Evolutionary conservation across 1,140 invertebrate species (phyloP).

Genomic region (Holcopasites calliopsidis): DNA sequence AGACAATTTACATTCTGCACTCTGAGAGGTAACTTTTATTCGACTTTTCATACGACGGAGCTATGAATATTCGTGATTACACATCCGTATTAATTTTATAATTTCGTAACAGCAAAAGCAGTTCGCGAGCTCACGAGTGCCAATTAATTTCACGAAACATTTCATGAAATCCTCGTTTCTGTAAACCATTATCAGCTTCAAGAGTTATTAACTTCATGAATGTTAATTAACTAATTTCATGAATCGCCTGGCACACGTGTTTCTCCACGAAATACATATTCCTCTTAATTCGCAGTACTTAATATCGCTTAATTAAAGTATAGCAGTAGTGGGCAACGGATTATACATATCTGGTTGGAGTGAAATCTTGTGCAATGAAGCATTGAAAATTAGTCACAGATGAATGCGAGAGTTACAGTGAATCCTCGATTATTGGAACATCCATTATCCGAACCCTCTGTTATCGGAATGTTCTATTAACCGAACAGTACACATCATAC

Average conservation of each 20-base stretch:
- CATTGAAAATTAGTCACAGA: too few relatives aligned
- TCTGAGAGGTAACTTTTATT: too few relatives aligned
- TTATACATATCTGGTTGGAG: neutral
- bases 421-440: too few relatives aligned
- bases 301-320: too few relatives aligned
- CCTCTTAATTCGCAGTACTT: neutral
- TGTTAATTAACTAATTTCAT: slow-evolving; percentile 42
- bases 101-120: slow-evolving; percentile 35
- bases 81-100: slow-evolving; percentile 22
- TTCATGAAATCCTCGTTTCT: neutral
- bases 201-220: neutral
- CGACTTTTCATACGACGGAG: neutral
- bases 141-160: neutral
- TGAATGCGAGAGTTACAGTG: too few relatives aligned
- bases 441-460: too few relatives aligned
- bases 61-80: neutral
- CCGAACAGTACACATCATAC: too few relatives aligned
- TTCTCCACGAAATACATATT: neutral
- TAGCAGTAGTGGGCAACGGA: too few relatives aligned
- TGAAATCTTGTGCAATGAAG: too few relatives aligned
- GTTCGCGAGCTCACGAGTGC: neutral
- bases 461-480: too few relatives aligned
- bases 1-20: too few relatives aligned
- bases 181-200: neutral
- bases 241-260: neutral